Evolutionary conservation across 2,113 vertebrate species (phyloP).

Genomic region (Myrmecobius fasciatus): DNA sequence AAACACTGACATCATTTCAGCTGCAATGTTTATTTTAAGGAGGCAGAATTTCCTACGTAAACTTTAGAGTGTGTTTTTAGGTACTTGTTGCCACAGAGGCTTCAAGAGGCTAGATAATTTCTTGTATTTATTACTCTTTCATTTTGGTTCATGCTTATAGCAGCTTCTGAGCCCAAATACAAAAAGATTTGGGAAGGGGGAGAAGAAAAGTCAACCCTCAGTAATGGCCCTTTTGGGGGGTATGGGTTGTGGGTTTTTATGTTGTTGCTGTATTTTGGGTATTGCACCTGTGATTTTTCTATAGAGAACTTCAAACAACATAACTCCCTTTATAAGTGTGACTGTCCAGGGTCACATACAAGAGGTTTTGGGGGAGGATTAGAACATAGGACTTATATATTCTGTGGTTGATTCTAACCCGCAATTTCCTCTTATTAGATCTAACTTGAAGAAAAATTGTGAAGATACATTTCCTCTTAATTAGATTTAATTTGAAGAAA

Average conservation of each 20-base stretch:
- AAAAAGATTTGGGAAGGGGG: neutral
- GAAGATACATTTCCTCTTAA: too few relatives aligned
- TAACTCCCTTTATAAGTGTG: neutral
- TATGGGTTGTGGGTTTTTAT: neutral
- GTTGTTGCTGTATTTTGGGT: neutral
- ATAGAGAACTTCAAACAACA: neutral
- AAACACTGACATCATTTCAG: conserved; percentile 66
- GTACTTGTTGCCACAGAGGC: conserved; percentile 24
- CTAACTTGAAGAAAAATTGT: neutral
- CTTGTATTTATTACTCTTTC: conserved; percentile 61
- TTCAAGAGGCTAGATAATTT: conserved; percentile 39
- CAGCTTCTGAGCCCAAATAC: conserved; percentile 54
- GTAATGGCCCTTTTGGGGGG: neutral
- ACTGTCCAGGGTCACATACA: neutral
- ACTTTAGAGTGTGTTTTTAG: conserved; percentile 47
- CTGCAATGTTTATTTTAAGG: conserved; percentile 65
- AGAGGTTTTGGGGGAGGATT: neutral
- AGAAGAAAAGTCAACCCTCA: neutral
- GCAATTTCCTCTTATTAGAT: neutral
- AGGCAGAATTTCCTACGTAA: conserved; percentile 51
- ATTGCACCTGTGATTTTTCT: neutral
- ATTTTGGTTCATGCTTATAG: conserved; percentile 6
- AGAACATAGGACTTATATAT: neutral
- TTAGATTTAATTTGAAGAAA: neutral
- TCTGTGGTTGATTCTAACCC: neutral